phyloP scores from a whole-genome alignment of 1,140 invertebrate species.

The Aphelinus atriplicis region DNA sequence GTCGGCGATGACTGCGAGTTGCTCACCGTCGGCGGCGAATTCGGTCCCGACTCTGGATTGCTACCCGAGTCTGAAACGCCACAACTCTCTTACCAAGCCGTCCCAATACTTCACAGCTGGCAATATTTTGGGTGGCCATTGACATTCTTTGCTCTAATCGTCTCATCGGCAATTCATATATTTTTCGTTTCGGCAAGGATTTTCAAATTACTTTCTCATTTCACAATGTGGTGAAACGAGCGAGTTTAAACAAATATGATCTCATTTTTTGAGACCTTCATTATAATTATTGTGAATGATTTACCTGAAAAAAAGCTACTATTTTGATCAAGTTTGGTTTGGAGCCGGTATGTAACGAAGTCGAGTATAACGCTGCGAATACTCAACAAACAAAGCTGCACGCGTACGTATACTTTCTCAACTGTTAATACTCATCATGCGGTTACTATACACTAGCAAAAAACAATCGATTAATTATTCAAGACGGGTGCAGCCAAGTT shows the following conservation, averaged over 20 bases:
- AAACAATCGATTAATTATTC: constrained; percentile 56
- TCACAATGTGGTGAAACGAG: no score
- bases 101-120: no score
- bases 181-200: no score
- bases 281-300: no score
- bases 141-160: no score
- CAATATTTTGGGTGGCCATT: no score
- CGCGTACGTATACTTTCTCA: constrained; percentile 14
- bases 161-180: no score
- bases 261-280: no score
- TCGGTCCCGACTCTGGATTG: constrained; percentile 84
- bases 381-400: constrained; percentile 38
- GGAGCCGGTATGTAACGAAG: constrained; percentile 2
- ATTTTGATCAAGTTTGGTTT: not conserved
- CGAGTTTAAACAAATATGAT: no score
- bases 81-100: no score
- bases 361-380: constrained; percentile 1
- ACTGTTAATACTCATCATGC: constrained; percentile 56
- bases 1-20: constrained; percentile 69
- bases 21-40: constrained; percentile 78
- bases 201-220: no score
- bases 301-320: no score
- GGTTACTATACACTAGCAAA: constrained; percentile 60
- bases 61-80: constrained; percentile 70
- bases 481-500: constrained; percentile 54